Conservation (phyloP, 2,888 invertebrate genomes). For the Nymphalis polychloros region DNA sequence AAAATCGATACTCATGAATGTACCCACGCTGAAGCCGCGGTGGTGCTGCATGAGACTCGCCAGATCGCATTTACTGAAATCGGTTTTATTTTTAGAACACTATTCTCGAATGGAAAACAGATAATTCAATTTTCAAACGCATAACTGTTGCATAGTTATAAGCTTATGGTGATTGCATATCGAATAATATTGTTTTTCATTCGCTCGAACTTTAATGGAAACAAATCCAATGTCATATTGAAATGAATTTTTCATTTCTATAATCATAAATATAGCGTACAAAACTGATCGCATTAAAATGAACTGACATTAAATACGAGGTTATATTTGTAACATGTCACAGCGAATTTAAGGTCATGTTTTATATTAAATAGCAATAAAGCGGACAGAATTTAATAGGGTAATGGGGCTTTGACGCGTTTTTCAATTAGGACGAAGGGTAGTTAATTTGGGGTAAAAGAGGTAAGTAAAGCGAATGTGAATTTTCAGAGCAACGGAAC, state of each 20-base stretch:
- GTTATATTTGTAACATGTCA: conserved; percentile 13
- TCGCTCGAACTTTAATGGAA: conserved; percentile 1
- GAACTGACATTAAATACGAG: conserved; percentile 11
- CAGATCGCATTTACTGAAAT: conserved; percentile 64
- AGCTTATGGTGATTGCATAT: conserved; percentile 26
- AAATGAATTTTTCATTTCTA: neutral
- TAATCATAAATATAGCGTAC: neutral
- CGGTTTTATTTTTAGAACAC: conserved; percentile 65
- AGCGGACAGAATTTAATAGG: conserved; percentile 37
- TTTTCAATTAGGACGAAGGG: conserved; percentile 64
- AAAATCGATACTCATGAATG: conserved; percentile 81
- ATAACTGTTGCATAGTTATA: conserved; percentile 32
- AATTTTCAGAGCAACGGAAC: conserved; percentile 40
- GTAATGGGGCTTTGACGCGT: conserved; percentile 48
- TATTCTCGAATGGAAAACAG: conserved; percentile 50
- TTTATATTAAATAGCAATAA: conserved; percentile 25
- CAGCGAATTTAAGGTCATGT: conserved; percentile 6
- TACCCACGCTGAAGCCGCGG: conserved; percentile 58
- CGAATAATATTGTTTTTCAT: conserved; percentile 21
- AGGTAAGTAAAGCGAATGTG: conserved; percentile 66
- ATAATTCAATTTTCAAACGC: conserved; percentile 54
- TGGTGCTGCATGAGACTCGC: conserved; percentile 62
- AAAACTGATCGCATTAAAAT: conserved; percentile 15
- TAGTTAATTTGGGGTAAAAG: conserved; percentile 74
- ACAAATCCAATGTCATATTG: neutral